Conservation (phyloP, 1,140 invertebrate species). For the Ceratina calcarata region DNA sequence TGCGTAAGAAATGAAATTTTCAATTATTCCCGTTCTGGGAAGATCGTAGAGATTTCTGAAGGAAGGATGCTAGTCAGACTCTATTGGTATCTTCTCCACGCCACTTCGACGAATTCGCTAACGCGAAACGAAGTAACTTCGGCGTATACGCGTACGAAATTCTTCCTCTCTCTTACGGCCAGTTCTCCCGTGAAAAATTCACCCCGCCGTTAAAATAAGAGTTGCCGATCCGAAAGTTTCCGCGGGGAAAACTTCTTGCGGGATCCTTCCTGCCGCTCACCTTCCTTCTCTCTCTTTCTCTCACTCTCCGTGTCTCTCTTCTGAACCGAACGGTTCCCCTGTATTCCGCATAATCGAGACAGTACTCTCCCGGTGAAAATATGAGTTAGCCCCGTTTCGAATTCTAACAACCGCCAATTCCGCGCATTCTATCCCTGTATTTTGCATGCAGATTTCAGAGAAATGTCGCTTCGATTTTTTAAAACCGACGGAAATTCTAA, state of each 20-base stretch:
- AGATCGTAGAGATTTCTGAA: no score
- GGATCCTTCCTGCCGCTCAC: not conserved
- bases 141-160: conserved; percentile 24
- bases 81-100: not conserved
- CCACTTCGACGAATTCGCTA: conserved; percentile 10
- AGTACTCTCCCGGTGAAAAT: not conserved
- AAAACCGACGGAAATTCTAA: not conserved
- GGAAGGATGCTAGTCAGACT: not conserved
- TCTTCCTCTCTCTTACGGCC: not conserved
- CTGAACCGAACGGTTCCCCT: conserved; percentile 11
- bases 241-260: conserved; percentile 12
- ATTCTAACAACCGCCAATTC: not conserved
- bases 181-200: conserved; percentile 22
- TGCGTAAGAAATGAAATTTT: not conserved
- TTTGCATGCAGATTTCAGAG: not conserved
- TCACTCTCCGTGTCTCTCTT: not conserved
- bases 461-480: not conserved
- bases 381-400: conserved; percentile 17
- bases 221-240: conserved; percentile 41
- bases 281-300: not conserved
- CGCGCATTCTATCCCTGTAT: not conserved
- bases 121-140: conserved; percentile 14
- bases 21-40: not conserved
- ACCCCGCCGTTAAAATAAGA: conserved; percentile 38
- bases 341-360: conserved; percentile 40